A percentile compares a stretch with the other conserved stretches of the same genome.
Conservation (phyloP, 1,140 invertebrate genomes). For the Zaprionus lachaisei region DNA sequence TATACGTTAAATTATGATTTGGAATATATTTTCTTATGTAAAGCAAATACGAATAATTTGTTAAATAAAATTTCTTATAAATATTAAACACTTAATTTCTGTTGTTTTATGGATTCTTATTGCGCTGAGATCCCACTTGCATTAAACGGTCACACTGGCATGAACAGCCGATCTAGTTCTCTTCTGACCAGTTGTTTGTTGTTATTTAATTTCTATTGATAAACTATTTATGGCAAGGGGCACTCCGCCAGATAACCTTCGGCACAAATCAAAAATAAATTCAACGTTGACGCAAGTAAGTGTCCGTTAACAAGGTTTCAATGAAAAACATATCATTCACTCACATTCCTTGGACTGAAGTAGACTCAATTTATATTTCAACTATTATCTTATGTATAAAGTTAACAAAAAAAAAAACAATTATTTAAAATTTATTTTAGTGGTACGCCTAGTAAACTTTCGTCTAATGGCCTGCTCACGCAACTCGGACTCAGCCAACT, state of each 20-base stretch:
- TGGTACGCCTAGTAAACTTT: conserved; percentile 49
- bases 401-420: neutral
- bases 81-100: neutral
- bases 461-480: conserved; percentile 49
- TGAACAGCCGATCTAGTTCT: conserved; percentile 28
- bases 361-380: neutral
- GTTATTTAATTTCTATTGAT: conserved; percentile 70
- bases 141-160: conserved; percentile 16
- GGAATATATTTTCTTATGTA: neutral
- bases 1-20: neutral
- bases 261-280: conserved; percentile 54
- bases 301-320: conserved; percentile 16
- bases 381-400: conserved; percentile 11
- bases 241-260: conserved; percentile 65
- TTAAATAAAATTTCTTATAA: neutral
- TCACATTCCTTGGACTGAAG: conserved; percentile 64
- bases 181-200: conserved; percentile 40
- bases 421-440: conserved; percentile 26
- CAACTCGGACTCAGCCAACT: conserved; percentile 64
- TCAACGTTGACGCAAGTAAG: conserved; percentile 64
- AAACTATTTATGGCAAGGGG: conserved; percentile 51
- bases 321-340: conserved; percentile 21
- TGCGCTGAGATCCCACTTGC: neutral
- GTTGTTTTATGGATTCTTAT: neutral
- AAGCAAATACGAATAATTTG: neutral